Conservation (phyloP, 2,113 vertebrate species). For the Callithrix jacchus region DNA sequence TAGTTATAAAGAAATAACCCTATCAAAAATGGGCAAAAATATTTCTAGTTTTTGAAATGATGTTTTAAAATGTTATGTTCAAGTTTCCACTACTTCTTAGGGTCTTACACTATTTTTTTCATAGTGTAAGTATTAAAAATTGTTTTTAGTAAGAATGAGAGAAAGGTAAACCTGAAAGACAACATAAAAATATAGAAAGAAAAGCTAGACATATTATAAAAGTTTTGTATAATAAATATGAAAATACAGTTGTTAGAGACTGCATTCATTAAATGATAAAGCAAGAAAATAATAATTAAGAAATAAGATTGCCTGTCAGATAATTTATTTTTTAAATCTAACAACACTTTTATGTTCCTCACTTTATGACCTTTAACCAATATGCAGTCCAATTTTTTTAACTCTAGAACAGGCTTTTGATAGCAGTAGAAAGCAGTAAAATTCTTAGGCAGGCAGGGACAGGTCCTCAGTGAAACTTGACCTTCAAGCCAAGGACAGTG, state of each 20-base stretch:
- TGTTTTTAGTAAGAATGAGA: not conserved
- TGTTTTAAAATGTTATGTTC: not conserved
- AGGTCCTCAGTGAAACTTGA: too few relatives aligned
- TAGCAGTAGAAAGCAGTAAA: not conserved
- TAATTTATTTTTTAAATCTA: not conserved
- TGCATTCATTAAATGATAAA: not conserved
- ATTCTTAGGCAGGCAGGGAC: too few relatives aligned
- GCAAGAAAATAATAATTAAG: not conserved
- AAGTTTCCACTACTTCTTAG: not conserved
- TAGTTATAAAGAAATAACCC: not conserved
- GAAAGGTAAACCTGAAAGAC: not conserved
- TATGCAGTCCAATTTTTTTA: not conserved
- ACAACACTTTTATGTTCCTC: not conserved
- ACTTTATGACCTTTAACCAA: not conserved
- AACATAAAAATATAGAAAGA: not conserved
- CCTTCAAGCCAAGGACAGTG: too few relatives aligned
- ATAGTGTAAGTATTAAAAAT: not conserved
- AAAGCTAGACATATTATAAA: not conserved
- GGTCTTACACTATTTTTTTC: not conserved
- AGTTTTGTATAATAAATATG: not conserved
- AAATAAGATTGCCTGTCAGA: not conserved
- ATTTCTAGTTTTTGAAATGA: not conserved
- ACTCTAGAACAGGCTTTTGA: not conserved
- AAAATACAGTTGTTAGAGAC: not conserved
- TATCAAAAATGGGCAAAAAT: not conserved